phyloP scores from a whole-genome alignment of 2,113 vertebrate species.

The Chloropsis cyanopogon region DNA sequence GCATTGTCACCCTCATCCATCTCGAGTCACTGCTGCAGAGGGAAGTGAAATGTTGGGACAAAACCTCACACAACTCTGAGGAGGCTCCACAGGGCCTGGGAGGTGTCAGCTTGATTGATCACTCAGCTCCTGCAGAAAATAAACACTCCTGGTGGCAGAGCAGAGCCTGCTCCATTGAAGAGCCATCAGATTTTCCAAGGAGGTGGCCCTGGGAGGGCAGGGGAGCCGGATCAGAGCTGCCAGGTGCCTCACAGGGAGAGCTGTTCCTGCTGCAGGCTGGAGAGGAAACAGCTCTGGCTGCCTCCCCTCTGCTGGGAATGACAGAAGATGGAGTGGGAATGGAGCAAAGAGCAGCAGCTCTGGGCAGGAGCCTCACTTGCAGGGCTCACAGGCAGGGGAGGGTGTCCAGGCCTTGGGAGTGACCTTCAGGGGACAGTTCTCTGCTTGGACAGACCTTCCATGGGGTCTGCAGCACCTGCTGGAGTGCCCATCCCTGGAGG shows the following conservation, averaged over 20 bases:
- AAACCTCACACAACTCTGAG: not conserved
- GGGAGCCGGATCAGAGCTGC: not conserved
- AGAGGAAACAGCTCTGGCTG: not conserved
- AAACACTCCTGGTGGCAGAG: no score
- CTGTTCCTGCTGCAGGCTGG: not conserved
- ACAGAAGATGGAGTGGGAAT: not conserved
- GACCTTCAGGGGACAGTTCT: not conserved
- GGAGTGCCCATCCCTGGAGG: not conserved
- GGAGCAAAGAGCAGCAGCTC: not conserved
- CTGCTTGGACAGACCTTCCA: not conserved
- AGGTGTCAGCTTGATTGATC: slow-evolving; percentile 60
- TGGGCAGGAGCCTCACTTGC: fast-evolving
- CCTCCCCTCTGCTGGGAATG: not conserved
- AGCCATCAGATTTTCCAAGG: slow-evolving; percentile 8
- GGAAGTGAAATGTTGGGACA: not conserved
- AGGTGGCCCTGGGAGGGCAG: not conserved
- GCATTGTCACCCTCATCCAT: slow-evolving; percentile 17
- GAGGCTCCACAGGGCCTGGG: not conserved
- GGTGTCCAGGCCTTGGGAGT: not conserved
- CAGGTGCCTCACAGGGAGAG: not conserved
- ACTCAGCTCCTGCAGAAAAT: not conserved
- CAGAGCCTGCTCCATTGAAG: not conserved
- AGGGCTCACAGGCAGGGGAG: fast-evolving
- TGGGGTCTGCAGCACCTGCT: fast-evolving
- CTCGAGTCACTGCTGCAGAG: not conserved